phyloP scores from a whole-genome alignment of 2,113 vertebrate genomes.

The Tupaia chinensis region DNA sequence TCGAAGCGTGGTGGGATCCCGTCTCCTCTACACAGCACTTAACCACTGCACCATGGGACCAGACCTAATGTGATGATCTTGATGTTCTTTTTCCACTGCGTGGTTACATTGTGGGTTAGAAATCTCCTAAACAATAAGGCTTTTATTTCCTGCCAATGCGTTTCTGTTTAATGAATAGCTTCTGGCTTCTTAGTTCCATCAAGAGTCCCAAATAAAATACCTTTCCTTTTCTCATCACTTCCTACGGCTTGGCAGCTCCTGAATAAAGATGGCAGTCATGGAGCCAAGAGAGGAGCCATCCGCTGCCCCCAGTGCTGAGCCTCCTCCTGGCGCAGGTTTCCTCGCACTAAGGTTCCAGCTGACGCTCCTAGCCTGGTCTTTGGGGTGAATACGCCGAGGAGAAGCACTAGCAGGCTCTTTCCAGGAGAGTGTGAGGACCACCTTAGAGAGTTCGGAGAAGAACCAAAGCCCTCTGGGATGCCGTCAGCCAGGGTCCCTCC shows the following conservation, averaged over 20 bases:
- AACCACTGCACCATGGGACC: no score
- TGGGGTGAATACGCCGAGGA: not conserved
- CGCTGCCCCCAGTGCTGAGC: accelerated
- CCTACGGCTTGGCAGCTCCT: not conserved
- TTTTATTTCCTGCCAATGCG: not conserved
- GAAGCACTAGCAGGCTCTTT: not conserved
- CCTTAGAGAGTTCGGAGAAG: not conserved
- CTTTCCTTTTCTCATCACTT: not conserved
- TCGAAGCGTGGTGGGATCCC: no score
- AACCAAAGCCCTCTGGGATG: not conserved
- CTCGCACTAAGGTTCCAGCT: not conserved
- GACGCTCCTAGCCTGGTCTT: not conserved
- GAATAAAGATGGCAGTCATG: not conserved
- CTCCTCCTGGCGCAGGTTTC: not conserved
- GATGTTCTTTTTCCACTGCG: not conserved
- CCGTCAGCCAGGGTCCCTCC: not conserved
- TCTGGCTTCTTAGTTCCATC: slow-evolving; percentile 42
- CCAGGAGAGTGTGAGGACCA: not conserved
- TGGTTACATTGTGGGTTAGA: slow-evolving; percentile 50
- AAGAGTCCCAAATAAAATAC: not conserved
- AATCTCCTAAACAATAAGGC: not conserved
- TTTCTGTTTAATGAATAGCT: slow-evolving; percentile 49
- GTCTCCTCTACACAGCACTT: no score
- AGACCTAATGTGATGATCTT: not conserved
- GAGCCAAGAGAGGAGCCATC: not conserved